Evolutionary conservation across 1,140 invertebrate species (phyloP), one percentile per base, ranked within the genome.

Genomic region (Bilobella aurantiaca): DNA sequence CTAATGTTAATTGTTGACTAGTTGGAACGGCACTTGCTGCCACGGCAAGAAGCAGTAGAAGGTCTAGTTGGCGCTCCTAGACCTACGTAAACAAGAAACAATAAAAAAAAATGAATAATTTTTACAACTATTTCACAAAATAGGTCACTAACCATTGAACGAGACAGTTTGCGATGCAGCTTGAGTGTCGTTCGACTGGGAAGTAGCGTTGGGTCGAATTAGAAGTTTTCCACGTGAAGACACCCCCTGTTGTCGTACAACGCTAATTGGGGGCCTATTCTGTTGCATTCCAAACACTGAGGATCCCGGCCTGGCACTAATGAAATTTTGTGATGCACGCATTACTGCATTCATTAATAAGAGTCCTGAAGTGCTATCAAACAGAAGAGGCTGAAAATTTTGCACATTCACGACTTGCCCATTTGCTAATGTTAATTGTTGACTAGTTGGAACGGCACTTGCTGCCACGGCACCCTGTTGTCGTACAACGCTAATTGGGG

Each of bases 311-410:
- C 8, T 16, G 12, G 8, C 49, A 23, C 14, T 53, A 23, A 12
- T 53, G 49, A 18, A 18, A 16, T 12, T 53, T 23, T 23, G 49
- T 53, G 12, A 12, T 23, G 14, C 8, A 16, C 5, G 53, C 18
- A 42, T 42, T 42, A 12, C 34, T 21, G 21, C 5, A 57, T 57
- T 57, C 16, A 59, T 27, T 42, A 28, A 16, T 62, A 23, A 65
- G 32, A 65, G 29, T 27, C 64, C 64, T 3, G 64, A 59, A 18
- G 25, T 25, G 1, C 31, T 23, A 31, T 65, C 64, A 60, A 59
- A 65, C n/a, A 65, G 8, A 14, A 64, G 30, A 3, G 27, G 47
- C 23, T 28, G 63, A 31, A 65, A 29, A 14, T 5, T 27, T 29
- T 42, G 64, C 18, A 29, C 27, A n/a, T 28, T 32, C 23, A 60